Evolutionary conservation across 2,888 invertebrate genomes (phyloP), one percentile per base, ranked within the genome.

Genomic region (Temnothorax ravouxi): DNA sequence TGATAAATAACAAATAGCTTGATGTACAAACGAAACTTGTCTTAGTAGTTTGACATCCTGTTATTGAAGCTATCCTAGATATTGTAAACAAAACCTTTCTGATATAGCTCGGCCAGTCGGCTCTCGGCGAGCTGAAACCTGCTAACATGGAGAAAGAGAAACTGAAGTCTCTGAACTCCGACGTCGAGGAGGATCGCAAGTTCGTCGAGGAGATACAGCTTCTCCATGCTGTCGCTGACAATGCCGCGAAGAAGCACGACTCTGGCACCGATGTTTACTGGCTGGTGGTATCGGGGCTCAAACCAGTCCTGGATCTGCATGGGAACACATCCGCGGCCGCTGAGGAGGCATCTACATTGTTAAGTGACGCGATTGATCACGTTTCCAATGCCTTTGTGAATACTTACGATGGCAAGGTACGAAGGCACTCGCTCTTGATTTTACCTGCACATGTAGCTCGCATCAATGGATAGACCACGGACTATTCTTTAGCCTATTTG

Each of bases 191-290:
- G 92, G 97, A 97, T 91, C 95, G 95, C 21, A 95, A 96, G 86
- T 97, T 97, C 93, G 92, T 97, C 9, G 95, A 95, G 87, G 97
- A 97, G 94, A 94, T 97, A 21, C 96, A 96, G 87, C 93, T 96
- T 29, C 94, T 97, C 59, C 96, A 96, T 90, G 95, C 96, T 66
- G 95, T 97, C 86, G 95, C 95, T 84, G 94, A 96, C 34, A 96
- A 96, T 95, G 95, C 96, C 61, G 95, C 93, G 0, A 93, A 96
- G 9, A 94, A 94, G 69, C 94, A 95, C 69, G 96, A 97, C 92
- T 95, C 96, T 81, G 94, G 96, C 71, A 95, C 97, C 71, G 97
- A 97, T 93, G 95, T 97, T 90, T 97, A 96, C 93, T 96, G 97
- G 96, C 95, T 97, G 89, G 96, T 96, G 84, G 95, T 97, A 88